Evolutionary conservation across 2,797 vertebrate species (phyloP), one percentile per base, ranked within the genome.

Genomic region (Lagorchestes hirsutus): DNA sequence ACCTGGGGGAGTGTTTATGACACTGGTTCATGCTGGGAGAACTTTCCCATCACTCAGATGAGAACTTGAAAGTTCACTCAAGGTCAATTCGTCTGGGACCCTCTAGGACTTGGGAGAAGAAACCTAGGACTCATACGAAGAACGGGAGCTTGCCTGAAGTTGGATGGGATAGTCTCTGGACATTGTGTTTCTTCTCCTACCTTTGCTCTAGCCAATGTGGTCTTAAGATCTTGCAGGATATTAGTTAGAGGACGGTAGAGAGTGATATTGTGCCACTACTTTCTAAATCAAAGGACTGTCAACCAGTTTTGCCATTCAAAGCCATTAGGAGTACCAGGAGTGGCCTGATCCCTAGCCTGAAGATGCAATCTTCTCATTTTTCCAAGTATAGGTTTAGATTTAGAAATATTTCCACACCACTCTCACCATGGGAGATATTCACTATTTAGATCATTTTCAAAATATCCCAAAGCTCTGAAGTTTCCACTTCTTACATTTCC

Each of bases 401-500:
- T 40, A 91, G 90, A 62, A 1, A 56, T 4, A 50, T 27, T 24
- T 50, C 9, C 74, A 87, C 10, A 87, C 24, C 74, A 87, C 9
- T 87, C 24, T 46, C 40, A 87, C 74, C 74, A 87, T 87, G 74
- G 24, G 40, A 87, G 9, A 87, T 87, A 46, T 87, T n/a, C 1
- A 0, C 82, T 28, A 91, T 90, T 55, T 57, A 82, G 95, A 27
- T n/a, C 90, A 91, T 55, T 94, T 55, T 55, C 92, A 93, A 34
- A 90, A 62, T 14, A 50, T 50, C 40, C 54, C 92, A 94, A 87
- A 87, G 91, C 74, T 55, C 31, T 50, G 50, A 67, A 74, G 92
- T 46, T 93, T 62, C 92, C 74, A 90, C 90, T 93, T 87, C 74
- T 95, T n/a, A 10, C 31, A 59, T 93, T 93, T 87, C 50, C 95